These are phyloP conservation scores for Elaphurus davidianus DNA, from an alignment of 2,113 vertebrate species.

Conservation along the genomic window DNA sequence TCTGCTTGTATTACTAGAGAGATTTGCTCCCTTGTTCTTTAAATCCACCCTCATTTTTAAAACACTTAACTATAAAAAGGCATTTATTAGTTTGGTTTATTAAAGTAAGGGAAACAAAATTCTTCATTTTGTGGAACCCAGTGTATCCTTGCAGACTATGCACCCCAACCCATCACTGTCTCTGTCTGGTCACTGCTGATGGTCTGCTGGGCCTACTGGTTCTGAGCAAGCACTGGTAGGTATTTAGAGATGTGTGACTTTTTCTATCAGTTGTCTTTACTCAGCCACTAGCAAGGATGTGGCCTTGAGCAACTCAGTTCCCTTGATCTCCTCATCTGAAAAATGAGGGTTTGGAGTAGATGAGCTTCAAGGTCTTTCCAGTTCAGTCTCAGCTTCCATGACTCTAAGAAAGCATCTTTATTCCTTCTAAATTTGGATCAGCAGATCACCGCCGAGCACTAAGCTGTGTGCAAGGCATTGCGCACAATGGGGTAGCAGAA, in stretches of 20 bases:
- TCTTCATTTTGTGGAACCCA: background rate
- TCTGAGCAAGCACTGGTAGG: background rate
- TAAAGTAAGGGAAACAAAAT: background rate
- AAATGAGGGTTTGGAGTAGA: background rate
- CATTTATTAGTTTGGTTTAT: background rate
- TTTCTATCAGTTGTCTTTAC: background rate
- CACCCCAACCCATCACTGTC: background rate
- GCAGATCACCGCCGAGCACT: background rate
- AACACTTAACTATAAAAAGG: background rate
- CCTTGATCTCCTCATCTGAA: constrained; percentile 22
- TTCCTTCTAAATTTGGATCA: background rate
- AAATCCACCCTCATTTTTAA: constrained; percentile 16
- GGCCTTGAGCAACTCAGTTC: background rate
- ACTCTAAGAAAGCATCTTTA: constrained; percentile 12
- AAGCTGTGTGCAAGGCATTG: background rate
- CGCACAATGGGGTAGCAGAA: background rate
- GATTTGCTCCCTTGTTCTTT: background rate
- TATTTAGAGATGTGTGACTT: background rate
- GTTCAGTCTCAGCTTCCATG: constrained; percentile 3
- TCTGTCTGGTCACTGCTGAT: background rate
- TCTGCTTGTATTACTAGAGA: background rate
- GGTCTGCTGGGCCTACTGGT: background rate
- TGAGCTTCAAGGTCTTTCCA: background rate
- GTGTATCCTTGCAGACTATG: background rate
- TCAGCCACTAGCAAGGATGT: background rate